These are phyloP conservation scores for Chrysodeixis includens DNA, from an alignment of 2,888 invertebrate genomes.

Conservation along the genomic window DNA sequence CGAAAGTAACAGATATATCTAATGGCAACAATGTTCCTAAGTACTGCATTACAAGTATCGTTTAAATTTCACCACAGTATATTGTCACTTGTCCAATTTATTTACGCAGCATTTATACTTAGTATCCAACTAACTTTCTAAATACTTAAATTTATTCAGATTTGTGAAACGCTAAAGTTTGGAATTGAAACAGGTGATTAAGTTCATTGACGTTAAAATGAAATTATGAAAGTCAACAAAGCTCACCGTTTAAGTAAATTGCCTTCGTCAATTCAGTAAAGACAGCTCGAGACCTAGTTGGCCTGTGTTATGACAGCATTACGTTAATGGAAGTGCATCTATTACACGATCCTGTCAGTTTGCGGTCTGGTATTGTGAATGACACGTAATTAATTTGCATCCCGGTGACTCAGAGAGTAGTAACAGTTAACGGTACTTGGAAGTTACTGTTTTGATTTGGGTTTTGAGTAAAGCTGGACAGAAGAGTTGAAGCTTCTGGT, in stretches of 20 bases:
- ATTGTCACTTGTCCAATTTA: slow-evolving; percentile 67
- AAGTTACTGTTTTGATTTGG: background rate
- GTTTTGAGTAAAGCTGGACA: slow-evolving; percentile 11
- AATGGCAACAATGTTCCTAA: slow-evolving; percentile 46
- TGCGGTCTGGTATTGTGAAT: background rate
- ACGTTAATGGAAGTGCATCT: slow-evolving; percentile 1
- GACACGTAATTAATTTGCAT: background rate
- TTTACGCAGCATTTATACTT: slow-evolving; percentile 61
- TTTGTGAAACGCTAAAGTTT: background rate
- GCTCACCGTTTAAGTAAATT: slow-evolving; percentile 8
- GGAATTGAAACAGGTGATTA: background rate
- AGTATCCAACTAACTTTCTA: slow-evolving; percentile 57
- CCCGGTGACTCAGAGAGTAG: background rate
- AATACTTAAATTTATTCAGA: slow-evolving; percentile 45
- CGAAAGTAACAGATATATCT: slow-evolving; percentile 56
- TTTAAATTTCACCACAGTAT: slow-evolving; percentile 54
- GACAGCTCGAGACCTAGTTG: background rate
- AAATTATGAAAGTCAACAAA: slow-evolving; percentile 35
- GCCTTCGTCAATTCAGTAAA: background rate
- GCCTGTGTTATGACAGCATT: background rate
- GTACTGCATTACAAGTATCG: slow-evolving; percentile 46
- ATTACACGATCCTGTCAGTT: background rate
- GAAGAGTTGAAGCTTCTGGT: slow-evolving; percentile 10
- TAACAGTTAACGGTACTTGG: background rate
- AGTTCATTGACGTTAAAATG: slow-evolving; percentile 36